A percentile compares a stretch with the other conserved stretches of the same genome.
Conservation (phyloP, 2,113 vertebrate genomes). For the Cebidichthys violaceus region DNA sequence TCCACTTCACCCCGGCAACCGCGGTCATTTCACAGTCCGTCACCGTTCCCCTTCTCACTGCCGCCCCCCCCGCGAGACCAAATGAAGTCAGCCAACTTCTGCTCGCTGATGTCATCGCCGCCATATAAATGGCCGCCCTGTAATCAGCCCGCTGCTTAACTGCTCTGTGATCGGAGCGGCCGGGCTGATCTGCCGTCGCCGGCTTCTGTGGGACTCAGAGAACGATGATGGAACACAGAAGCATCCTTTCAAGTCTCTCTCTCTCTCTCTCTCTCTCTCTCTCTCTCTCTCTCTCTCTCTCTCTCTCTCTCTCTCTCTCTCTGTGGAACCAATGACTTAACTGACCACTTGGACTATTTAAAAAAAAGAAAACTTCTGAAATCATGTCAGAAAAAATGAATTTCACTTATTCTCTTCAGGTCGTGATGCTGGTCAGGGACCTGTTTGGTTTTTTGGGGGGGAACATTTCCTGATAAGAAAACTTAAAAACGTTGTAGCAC, state of each 20-base stretch:
- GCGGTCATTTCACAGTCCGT: conserved; percentile 39
- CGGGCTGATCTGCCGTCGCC: conserved; percentile 43
- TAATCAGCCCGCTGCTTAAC: conserved; percentile 75
- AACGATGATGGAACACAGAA: conserved; percentile 41
- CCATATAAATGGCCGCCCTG: conserved; percentile 65
- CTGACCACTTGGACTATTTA: conserved; percentile 25
- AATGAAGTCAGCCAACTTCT: conserved; percentile 68
- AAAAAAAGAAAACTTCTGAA: background rate
- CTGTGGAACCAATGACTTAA: conserved; percentile 20
- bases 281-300: conserved; percentile 12
- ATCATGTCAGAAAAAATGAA: background rate
- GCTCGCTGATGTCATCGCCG: conserved; percentile 76
- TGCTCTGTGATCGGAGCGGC: conserved; percentile 70
- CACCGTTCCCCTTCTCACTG: conserved; percentile 64
- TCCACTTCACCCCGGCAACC: conserved; percentile 14
- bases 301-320: too few species aligned
- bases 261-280: conserved; percentile 18
- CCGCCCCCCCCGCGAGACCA: conserved; percentile 50
- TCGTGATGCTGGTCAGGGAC: background rate
- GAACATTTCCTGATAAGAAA: background rate
- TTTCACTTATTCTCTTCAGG: background rate
- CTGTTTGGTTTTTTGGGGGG: background rate
- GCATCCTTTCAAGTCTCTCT: conserved; percentile 43
- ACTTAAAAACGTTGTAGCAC: background rate
- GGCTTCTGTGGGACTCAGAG: conserved; percentile 34